Percentiles rank a stretch among this genome's conserved stretches.
Conservation (phyloP, 2,113 vertebrate species). For the Pseudorasbora parva region DNA sequence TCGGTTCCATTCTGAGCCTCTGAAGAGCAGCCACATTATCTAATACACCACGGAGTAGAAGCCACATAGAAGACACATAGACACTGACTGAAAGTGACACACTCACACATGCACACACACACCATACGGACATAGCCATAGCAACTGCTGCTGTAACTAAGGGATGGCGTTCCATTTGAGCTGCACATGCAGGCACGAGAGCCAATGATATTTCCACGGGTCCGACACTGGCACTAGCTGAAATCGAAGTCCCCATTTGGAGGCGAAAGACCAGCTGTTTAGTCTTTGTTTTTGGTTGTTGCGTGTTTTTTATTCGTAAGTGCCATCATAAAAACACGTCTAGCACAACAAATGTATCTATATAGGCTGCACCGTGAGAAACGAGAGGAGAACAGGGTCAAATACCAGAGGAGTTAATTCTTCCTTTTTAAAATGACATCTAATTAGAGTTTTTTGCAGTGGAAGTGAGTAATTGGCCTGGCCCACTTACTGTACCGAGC, state of each 20-base stretch:
- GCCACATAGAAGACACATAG: conserved; percentile 39
- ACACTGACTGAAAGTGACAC: conserved; percentile 43
- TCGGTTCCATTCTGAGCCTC: conserved; percentile 36
- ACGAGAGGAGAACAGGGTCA: conserved; percentile 59
- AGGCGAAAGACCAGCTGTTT: conserved; percentile 19
- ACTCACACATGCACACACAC: conserved; percentile 38
- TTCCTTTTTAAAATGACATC: conserved; percentile 58
- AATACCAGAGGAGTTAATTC: conserved; percentile 62
- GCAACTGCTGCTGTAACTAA: conserved; percentile 64
- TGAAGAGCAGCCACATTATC: conserved; percentile 53
- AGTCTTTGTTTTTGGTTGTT: neutral
- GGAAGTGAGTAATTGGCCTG: conserved; percentile 63
- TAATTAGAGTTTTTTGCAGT: conserved; percentile 59
- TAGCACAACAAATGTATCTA: conserved; percentile 27
- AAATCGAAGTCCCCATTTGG: neutral
- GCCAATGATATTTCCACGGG: conserved; percentile 50
- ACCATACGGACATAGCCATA: conserved; percentile 59
- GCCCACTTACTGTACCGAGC: conserved; percentile 62
- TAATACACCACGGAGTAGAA: conserved; percentile 57
- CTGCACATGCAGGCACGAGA: conserved; percentile 39
- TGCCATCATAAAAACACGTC: neutral
- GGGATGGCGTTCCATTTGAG: conserved; percentile 58
- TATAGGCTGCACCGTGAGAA: conserved; percentile 36
- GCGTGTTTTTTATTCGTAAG: neutral
- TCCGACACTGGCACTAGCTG: conserved; percentile 8